phyloP scores from a whole-genome alignment of 2,113 vertebrate species.

The Beaufortia kweichowensis region DNA sequence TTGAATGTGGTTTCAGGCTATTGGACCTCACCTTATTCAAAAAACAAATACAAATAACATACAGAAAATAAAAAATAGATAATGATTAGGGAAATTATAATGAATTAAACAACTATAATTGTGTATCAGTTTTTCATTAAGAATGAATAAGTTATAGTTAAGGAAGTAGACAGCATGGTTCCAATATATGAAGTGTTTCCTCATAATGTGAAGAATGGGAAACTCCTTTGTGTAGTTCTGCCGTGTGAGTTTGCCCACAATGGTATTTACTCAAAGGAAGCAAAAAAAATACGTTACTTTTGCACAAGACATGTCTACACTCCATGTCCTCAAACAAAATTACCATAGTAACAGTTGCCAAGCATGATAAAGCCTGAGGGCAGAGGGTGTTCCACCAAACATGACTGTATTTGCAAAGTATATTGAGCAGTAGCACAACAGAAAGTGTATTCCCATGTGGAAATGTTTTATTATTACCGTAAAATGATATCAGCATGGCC shows the following conservation, averaged over 20 bases:
- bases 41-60: no score
- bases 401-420: not conserved
- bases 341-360: conserved; percentile 47
- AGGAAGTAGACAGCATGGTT: not conserved
- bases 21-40: no score
- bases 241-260: not conserved
- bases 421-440: not conserved
- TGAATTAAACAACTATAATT: not conserved
- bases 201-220: conserved; percentile 5
- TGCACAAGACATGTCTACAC: conserved; percentile 35
- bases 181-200: not conserved
- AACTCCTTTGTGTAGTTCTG: conserved; percentile 13
- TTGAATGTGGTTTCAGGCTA: no score
- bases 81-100: not conserved
- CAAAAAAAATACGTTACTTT: conserved; percentile 1
- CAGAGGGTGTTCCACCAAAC: not conserved
- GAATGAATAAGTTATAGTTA: not conserved
- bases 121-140: not conserved
- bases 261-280: conserved; percentile 41
- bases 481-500: not conserved
- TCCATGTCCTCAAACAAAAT: conserved; percentile 15
- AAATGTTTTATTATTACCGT: not conserved
- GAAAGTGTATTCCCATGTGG: not conserved
- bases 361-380: not conserved
- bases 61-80: no score